phyloP scores from a whole-genome alignment of 2,888 invertebrate species.

The Sepioteuthis lessoniana region DNA sequence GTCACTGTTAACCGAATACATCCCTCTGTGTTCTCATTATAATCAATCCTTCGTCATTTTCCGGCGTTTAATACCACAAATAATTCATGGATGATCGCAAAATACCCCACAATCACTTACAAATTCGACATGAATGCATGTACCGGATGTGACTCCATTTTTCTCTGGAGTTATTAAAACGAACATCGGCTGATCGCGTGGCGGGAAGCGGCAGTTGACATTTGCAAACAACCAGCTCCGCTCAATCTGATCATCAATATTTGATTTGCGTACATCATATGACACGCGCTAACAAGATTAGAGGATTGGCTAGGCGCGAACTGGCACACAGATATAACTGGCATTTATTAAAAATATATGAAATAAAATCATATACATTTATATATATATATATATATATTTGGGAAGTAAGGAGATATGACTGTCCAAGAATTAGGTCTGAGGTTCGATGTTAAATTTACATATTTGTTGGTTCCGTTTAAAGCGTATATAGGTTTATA shows the following conservation, averaged over 20 bases:
- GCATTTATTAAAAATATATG: background rate
- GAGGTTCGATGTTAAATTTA: too few species aligned
- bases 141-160: too few species aligned
- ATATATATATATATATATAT: too few species aligned
- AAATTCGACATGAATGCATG: too few species aligned
- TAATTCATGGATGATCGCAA: constrained; percentile 7
- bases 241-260: constrained; percentile 23
- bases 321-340: background rate
- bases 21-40: background rate
- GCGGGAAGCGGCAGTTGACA: background rate
- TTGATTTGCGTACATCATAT: background rate
- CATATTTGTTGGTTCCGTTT: too few species aligned
- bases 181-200: too few species aligned
- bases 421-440: too few species aligned
- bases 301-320: background rate
- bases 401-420: too few species aligned
- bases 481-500: too few species aligned
- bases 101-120: background rate
- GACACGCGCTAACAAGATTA: background rate
- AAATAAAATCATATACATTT: background rate
- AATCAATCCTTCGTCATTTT: background rate
- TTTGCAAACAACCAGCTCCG: background rate
- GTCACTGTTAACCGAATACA: background rate
- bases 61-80: background rate
- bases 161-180: too few species aligned